Base-by-base conservation (phyloP, 2,888 invertebrate genomes). In the Steinernema scapterisci region DNA sequence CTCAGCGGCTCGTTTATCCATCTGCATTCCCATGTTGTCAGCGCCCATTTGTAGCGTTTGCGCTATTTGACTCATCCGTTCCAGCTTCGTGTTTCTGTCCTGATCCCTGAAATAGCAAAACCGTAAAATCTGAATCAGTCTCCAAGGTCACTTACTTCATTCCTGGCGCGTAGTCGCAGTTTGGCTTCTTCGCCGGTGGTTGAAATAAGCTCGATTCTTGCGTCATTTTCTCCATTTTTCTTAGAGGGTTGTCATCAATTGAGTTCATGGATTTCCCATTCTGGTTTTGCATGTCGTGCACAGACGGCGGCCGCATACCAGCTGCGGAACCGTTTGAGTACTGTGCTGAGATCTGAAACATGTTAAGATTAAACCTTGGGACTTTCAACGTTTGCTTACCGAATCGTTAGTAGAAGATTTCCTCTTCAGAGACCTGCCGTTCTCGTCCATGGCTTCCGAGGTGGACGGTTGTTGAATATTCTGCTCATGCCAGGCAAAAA, bases 181-280 rank as follows among this genome's bases (percentile, higher is more conserved):
- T 63, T 31, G 31, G 31, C n/a, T 63, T 63, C 31, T 63, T 63
- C 2, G 63, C 70, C 23, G 74, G 74, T 31, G 74, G 71, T 23
- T 43, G 71, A 19, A 71, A 71, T n/a, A 74, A 21, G 19, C 44
- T 45, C 23, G 46, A 71, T 46, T 74, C 71, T n/a, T 63, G 63
- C 13, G 74, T 74, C 74, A 74, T 71, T 46, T 71, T 51, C 27
- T 74, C 74, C 45, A 74, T 74, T 54, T 70, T 52, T 25, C 72
- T 71, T 7, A 74, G 45, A 13, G 74, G 74, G 71, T 72, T 51
- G 56, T 74, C 74, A 31, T 74, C 74, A 13, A 63, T 63, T 5
- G 63, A 63, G 13, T 16, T 27, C 63, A 63, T 63, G 27, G 63
- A 6, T 63, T 63, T 63, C 6, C 63, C 63, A 31, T 63, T 63